These are phyloP conservation scores for Psettodes erumei DNA, from an alignment of 2,113 vertebrate genomes.

Conservation along the genomic window DNA sequence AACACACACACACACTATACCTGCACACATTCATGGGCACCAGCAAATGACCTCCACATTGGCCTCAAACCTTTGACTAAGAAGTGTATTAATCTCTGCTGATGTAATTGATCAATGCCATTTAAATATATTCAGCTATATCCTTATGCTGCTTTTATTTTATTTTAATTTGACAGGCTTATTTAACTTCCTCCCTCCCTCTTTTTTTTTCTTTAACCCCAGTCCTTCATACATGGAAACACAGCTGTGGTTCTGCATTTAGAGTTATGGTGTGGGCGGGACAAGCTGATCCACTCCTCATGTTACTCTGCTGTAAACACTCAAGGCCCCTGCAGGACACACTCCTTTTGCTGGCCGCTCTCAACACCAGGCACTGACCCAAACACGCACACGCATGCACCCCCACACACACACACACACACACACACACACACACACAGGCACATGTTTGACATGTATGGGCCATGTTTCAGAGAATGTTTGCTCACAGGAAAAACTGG, in stretches of 20 bases:
- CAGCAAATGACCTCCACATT: conserved; percentile 69
- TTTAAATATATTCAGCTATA: not conserved
- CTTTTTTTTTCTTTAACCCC: conserved; percentile 1
- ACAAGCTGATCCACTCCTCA: conserved; percentile 60
- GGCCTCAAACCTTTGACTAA: conserved; percentile 53
- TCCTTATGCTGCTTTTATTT: not conserved
- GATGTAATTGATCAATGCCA: conserved; percentile 29
- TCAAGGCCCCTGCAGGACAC: conserved; percentile 50
- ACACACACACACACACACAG: not conserved
- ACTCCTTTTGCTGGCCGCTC: conserved; percentile 16
- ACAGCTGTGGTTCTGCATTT: conserved; percentile 75
- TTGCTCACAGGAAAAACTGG: not conserved
- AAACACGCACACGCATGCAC: not conserved
- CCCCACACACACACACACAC: not conserved
- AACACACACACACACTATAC: no score
- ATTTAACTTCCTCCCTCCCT: not conserved
- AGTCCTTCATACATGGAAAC: conserved; percentile 34
- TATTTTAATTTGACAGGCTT: not conserved
- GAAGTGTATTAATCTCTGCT: conserved; percentile 35
- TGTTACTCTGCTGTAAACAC: conserved; percentile 73
- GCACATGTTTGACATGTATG: conserved; percentile 43
- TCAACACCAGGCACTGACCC: not conserved
- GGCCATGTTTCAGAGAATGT: conserved; percentile 5
- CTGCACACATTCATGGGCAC: conserved; percentile 43
- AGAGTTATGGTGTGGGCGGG: conserved; percentile 66